Percentiles rank a stretch among this genome's conserved stretches.
phyloP scores from a whole-genome alignment of 2,888 invertebrate species.

The Polyploca ridens region DNA sequence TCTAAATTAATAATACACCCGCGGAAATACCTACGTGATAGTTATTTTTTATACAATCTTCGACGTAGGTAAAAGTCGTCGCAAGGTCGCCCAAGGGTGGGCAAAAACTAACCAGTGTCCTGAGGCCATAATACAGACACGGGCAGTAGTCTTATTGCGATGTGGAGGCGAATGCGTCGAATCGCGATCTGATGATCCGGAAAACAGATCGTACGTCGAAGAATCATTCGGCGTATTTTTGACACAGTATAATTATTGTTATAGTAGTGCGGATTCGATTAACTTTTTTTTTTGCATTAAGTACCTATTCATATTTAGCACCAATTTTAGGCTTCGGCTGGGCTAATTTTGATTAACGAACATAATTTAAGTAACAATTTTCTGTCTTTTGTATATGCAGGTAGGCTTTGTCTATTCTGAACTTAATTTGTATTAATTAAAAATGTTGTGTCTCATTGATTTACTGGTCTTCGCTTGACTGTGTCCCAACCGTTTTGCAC shows the following conservation, averaged over 20 bases:
- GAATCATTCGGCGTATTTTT: neutral
- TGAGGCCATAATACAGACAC: conserved; percentile 27
- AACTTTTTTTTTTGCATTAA: no score
- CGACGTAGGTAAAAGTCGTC: conserved; percentile 57
- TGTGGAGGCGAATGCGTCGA: neutral
- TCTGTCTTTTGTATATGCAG: neutral
- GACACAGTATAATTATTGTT: neutral
- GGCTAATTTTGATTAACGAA: no score
- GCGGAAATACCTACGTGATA: conserved; percentile 38
- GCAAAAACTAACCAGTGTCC: conserved; percentile 49
- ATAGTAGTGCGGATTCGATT: no score
- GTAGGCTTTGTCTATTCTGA: no score
- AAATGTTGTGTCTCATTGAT: conserved; percentile 19
- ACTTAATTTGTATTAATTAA: neutral
- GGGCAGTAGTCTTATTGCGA: conserved; percentile 29
- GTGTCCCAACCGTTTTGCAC: conserved; percentile 30
- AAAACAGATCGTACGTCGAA: neutral
- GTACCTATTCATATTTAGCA: no score
- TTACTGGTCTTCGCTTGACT: conserved; percentile 35
- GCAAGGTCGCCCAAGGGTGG: conserved; percentile 50
- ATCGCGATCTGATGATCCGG: neutral
- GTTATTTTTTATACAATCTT: conserved; percentile 47
- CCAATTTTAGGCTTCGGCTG: no score
- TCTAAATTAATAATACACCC: conserved; percentile 46
- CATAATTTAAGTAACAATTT: no score